These are phyloP conservation scores for Apistogramma diplotaenia DNA, from an alignment of 2,113 vertebrate genomes.

Conservation along the genomic window DNA sequence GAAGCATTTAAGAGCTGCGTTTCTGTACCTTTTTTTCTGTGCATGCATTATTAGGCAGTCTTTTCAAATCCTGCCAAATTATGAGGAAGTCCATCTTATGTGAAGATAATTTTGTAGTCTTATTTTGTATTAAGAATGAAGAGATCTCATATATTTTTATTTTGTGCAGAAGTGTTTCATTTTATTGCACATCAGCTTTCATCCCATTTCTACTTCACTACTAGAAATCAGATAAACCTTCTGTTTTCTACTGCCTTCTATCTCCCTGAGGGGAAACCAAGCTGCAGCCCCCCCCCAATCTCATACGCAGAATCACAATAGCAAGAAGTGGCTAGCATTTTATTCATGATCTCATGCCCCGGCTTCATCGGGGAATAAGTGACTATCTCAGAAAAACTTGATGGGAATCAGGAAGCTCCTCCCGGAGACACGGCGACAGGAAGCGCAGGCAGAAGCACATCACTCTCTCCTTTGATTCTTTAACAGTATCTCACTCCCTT, in stretches of 20 bases:
- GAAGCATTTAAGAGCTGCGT: background rate
- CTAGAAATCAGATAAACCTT: background rate
- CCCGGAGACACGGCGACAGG: slow-evolving; percentile 55
- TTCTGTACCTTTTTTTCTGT: background rate
- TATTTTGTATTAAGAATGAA: background rate
- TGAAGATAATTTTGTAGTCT: background rate
- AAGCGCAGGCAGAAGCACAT: slow-evolving; percentile 34
- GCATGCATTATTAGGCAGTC: background rate
- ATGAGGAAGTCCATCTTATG: background rate
- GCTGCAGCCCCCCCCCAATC: background rate
- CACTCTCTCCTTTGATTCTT: background rate
- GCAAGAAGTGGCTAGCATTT: slow-evolving; percentile 3
- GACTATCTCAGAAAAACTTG: slow-evolving; percentile 30
- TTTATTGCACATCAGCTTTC: background rate
- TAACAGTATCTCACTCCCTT: slow-evolving; percentile 3
- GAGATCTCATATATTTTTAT: background rate
- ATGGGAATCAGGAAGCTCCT: slow-evolving; percentile 68
- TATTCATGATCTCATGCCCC: slow-evolving; percentile 44
- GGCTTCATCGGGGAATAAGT: slow-evolving; percentile 28
- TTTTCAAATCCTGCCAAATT: background rate
- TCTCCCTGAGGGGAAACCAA: background rate
- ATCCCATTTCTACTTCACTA: background rate
- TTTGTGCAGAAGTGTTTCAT: background rate
- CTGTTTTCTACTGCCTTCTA: background rate
- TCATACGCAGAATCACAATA: slow-evolving; percentile 4